Conservation (phyloP, 2,797 vertebrate genomes). For the Microhierax caerulescens region DNA sequence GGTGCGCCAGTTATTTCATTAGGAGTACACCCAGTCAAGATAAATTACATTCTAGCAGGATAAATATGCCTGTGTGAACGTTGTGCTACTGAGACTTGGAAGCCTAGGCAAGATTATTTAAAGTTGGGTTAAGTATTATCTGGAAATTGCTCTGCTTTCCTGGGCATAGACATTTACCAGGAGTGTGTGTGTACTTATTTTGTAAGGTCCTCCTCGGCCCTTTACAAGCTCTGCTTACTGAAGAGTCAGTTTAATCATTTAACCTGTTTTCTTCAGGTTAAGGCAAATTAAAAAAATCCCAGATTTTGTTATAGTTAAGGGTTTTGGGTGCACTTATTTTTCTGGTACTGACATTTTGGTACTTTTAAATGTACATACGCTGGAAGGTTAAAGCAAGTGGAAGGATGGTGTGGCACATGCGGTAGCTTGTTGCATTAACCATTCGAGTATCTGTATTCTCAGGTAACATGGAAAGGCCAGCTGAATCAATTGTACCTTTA, state of each 20-base stretch:
- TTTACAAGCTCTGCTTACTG: not conserved
- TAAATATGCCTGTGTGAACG: accelerated
- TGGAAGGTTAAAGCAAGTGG: not conserved
- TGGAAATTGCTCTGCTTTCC: not conserved
- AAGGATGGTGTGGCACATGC: not conserved
- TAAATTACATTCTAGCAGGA: not conserved
- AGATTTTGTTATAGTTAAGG: not conserved
- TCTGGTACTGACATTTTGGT: not conserved
- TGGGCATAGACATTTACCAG: not conserved
- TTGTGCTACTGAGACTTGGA: not conserved
- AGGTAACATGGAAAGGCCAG: not conserved
- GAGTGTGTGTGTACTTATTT: not conserved
- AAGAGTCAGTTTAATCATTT: not conserved
- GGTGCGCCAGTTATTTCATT: not conserved
- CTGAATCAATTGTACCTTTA: not conserved
- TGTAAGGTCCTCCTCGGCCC: not conserved
- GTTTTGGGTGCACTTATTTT: not conserved
- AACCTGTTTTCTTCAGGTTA: not conserved
- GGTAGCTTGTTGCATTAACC: not conserved
- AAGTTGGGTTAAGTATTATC: not conserved
- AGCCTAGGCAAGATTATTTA: not conserved
- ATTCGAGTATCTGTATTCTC: not conserved
- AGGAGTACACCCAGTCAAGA: not conserved
- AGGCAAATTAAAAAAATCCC: not conserved
- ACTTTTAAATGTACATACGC: not conserved